Conservation (phyloP, 2,113 vertebrate genomes). For the Ardeotis arabs region DNA sequence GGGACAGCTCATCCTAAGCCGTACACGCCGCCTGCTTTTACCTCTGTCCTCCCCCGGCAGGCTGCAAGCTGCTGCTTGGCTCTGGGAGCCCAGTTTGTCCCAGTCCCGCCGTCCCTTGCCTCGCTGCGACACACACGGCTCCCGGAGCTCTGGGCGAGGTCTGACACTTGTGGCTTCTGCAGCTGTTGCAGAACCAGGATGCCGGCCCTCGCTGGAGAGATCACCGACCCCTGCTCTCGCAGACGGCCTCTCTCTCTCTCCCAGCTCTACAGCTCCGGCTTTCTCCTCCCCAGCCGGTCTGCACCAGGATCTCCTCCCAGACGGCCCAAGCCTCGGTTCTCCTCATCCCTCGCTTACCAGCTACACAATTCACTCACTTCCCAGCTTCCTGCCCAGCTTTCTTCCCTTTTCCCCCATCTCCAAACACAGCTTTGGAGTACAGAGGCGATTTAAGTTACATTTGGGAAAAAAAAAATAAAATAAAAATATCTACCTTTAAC, state of each 20-base stretch:
- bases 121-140: background rate
- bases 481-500: slow-evolving; percentile 36
- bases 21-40: background rate
- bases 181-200: background rate
- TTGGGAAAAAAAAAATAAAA: slow-evolving; percentile 15
- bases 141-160: background rate
- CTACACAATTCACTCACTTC: background rate
- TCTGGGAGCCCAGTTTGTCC: background rate
- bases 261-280: background rate
- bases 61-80: background rate
- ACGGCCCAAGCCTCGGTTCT: background rate
- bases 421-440: background rate
- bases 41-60: background rate
- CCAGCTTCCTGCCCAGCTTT: background rate
- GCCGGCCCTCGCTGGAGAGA: background rate
- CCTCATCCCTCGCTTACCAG: background rate
- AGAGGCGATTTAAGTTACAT: background rate
- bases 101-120: background rate
- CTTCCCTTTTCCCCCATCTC: background rate
- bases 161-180: background rate
- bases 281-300: background rate
- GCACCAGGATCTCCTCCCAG: background rate
- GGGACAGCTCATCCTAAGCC: background rate
- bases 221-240: background rate
- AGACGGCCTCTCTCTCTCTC: background rate